A percentile compares a stretch with the other conserved stretches of the same genome.
Evolutionary conservation across 2,888 invertebrate genomes (phyloP).

Genomic region (Xanthorhoe spadicearia): DNA sequence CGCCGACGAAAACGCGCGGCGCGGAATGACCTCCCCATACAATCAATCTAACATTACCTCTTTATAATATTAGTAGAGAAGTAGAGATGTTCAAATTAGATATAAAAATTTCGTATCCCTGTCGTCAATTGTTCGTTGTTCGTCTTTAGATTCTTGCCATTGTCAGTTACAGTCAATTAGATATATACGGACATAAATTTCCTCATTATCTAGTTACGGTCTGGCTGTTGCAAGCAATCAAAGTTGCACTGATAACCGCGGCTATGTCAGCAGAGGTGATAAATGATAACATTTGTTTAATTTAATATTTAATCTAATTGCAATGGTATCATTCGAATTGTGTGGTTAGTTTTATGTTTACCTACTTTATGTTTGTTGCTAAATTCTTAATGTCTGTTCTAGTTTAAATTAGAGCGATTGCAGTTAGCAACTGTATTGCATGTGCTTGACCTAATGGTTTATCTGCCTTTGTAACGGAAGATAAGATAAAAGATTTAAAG

Average conservation of each 20-base stretch:
- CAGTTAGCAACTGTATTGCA: slow-evolving; percentile 5
- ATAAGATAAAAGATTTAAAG: slow-evolving; percentile 1
- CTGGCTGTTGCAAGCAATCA: slow-evolving; percentile 49
- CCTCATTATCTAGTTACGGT: slow-evolving; percentile 22
- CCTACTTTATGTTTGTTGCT: background rate
- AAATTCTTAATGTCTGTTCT: slow-evolving; percentile 1
- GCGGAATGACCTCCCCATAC: no score
- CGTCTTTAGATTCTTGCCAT: background rate
- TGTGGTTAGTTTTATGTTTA: background rate
- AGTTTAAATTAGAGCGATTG: background rate
- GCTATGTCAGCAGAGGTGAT: slow-evolving; percentile 58
- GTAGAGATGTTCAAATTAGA: background rate
- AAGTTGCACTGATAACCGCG: slow-evolving; percentile 57
- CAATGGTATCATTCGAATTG: slow-evolving; percentile 29
- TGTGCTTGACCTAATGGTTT: background rate
- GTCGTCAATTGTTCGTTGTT: background rate
- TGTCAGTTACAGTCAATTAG: slow-evolving; percentile 16
- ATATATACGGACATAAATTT: slow-evolving; percentile 20
- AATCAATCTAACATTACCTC: no score
- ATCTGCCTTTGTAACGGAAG: background rate
- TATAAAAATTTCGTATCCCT: background rate
- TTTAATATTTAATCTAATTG: slow-evolving; percentile 55
- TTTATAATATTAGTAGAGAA: no score
- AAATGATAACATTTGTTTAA: slow-evolving; percentile 56
- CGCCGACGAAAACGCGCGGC: no score